These are phyloP conservation scores for Periplaneta americana DNA, from an alignment of 1,140 invertebrate species.

Conservation along the genomic window DNA sequence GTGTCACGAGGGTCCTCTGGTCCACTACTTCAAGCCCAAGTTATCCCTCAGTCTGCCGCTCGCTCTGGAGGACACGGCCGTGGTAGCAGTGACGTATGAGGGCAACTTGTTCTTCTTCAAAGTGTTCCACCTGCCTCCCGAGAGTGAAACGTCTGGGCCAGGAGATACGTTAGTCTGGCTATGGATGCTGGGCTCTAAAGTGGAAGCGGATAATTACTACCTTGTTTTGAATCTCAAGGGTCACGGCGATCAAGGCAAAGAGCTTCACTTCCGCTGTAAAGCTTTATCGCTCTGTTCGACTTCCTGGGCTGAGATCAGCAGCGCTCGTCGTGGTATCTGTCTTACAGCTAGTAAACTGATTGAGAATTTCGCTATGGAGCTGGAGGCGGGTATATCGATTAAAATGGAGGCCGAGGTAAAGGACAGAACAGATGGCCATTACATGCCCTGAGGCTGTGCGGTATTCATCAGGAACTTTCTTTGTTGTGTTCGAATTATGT, in stretches of 20 bases:
- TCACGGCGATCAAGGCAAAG: background rate
- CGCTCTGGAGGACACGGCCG: background rate
- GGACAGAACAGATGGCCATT: background rate
- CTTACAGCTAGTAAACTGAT: conserved; percentile 3
- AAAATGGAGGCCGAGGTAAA: conserved; percentile 10
- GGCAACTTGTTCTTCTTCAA: conserved; percentile 10
- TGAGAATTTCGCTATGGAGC: conserved; percentile 3
- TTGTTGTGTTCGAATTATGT: too few species aligned
- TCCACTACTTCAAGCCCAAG: conserved; percentile 28
- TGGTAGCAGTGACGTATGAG: background rate
- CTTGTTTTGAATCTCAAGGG: background rate
- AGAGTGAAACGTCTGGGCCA: background rate
- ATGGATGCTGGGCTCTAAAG: background rate
- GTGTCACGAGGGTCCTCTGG: conserved; percentile 28
- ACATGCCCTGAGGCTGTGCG: background rate
- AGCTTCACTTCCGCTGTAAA: background rate
- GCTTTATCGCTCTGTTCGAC: background rate
- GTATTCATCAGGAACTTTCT: background rate
- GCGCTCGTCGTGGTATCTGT: background rate
- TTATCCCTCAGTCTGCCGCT: conserved; percentile 5
- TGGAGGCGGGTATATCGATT: conserved; percentile 7
- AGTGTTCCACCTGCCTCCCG: background rate
- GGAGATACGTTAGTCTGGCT: conserved; percentile 5
- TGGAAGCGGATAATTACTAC: background rate
- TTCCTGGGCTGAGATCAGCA: background rate